phyloP scores from a whole-genome alignment of 2,888 invertebrate genomes.

The Choristoneura rosaceana region DNA sequence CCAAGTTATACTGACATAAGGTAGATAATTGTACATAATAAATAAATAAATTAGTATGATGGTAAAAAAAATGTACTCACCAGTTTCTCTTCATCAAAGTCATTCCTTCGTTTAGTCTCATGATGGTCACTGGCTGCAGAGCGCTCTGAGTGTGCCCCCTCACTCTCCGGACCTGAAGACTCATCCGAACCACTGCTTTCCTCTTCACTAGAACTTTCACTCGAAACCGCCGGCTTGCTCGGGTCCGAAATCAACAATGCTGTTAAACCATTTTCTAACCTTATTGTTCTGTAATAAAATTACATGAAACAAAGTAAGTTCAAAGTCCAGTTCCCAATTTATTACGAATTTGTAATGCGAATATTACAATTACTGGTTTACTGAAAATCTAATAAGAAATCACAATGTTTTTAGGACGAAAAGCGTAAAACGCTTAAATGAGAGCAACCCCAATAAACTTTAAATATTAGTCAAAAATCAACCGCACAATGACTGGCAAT shows the following conservation, averaged over 20 bases:
- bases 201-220: conserved; percentile 68
- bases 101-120: conserved; percentile 60
- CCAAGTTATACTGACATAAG: too few relatives aligned
- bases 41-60: not conserved
- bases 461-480: not conserved
- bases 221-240: conserved; percentile 57
- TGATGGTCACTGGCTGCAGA: conserved; percentile 72
- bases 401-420: not conserved
- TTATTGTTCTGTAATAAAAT: conserved; percentile 82
- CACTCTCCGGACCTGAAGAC: conserved; percentile 73
- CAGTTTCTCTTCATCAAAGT: conserved; percentile 79
- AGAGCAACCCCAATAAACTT: not conserved
- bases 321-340: not conserved
- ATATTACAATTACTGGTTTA: not conserved
- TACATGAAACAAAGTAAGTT: not conserved
- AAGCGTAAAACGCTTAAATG: not conserved
- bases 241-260: conserved; percentile 90
- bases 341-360: not conserved
- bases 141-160: conserved; percentile 66
- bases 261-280: conserved; percentile 89
- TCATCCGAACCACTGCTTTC: conserved; percentile 67
- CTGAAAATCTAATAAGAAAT: not conserved
- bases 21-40: too few relatives aligned
- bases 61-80: conserved; percentile 60
- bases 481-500: not conserved